Percentiles rank a stretch among this genome's conserved stretches.
Conservation (phyloP, 2,888 invertebrate genomes). For the Rugalucina vietnamica region DNA sequence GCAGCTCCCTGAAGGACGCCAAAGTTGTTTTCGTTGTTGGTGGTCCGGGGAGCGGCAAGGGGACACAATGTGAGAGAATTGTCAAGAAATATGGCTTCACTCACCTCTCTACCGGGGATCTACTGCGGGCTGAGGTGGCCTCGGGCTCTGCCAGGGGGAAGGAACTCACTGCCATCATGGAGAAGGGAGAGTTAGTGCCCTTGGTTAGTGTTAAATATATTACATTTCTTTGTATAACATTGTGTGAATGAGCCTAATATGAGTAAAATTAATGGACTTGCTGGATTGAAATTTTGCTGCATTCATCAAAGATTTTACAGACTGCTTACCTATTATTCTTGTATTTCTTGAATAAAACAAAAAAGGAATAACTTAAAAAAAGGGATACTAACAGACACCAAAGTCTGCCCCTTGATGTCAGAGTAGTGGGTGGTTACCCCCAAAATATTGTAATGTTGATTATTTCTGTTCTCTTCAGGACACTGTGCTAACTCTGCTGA, state of each 20-base stretch:
- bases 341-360: no score
- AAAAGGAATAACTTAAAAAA: no score
- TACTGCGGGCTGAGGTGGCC: conserved; percentile 94
- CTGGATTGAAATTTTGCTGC: no score
- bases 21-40: conserved; percentile 78
- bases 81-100: conserved; percentile 96
- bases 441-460: neutral
- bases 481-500: conserved; percentile 90
- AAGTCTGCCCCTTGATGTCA: no score
- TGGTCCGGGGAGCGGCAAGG: conserved; percentile 98
- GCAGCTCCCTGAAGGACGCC: conserved; percentile 64
- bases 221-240: no score
- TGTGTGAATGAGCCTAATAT: no score
- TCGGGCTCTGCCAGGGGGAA: conserved; percentile 95
- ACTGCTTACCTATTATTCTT: no score
- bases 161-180: conserved; percentile 94
- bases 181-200: conserved; percentile 93
- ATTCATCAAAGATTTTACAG: no score
- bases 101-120: conserved; percentile 94
- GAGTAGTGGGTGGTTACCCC: no score
- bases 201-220: conserved; percentile 85
- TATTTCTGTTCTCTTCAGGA: conserved; percentile 85
- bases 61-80: conserved; percentile 97
- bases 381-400: no score
- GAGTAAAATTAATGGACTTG: no score